phyloP scores from a whole-genome alignment of 2,113 vertebrate species.

The human (Homo sapiens) region DNA sequence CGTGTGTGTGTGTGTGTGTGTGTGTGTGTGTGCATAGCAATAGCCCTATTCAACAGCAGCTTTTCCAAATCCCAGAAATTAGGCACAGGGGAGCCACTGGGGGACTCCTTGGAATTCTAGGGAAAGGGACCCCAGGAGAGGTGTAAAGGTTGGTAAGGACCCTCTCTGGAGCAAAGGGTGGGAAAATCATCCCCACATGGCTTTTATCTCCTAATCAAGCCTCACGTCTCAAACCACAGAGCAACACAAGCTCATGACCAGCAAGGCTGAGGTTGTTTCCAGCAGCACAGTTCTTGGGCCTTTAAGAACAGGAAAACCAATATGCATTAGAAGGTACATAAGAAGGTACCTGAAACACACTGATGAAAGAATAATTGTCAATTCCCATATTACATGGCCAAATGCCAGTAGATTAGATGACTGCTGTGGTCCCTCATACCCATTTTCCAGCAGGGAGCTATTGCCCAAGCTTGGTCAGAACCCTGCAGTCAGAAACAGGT shows the following conservation, averaged over 20 bases:
- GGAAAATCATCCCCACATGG: fast-evolving
- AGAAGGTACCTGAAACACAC: neutral
- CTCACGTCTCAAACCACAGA: neutral
- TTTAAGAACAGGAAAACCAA: neutral
- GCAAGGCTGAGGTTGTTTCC: neutral
- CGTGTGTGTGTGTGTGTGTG: fast-evolving
- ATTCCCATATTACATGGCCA: neutral
- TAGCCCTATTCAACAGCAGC: neutral
- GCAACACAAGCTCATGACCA: neutral
- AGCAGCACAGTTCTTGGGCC: neutral
- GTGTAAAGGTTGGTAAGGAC: neutral
- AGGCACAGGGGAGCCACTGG: neutral
- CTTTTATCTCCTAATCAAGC: neutral
- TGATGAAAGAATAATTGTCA: neutral
- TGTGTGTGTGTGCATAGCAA: neutral
- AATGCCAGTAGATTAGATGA: fast-evolving
- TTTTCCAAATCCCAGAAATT: neutral
- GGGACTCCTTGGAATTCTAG: neutral
- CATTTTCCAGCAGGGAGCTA: neutral
- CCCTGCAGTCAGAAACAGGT: neutral
- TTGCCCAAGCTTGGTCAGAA: neutral
- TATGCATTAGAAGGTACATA: neutral
- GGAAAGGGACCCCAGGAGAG: neutral
- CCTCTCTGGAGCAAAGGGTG: neutral
- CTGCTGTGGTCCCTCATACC: neutral